These are phyloP conservation scores for Phenganax subtilis DNA, from an alignment of 92 coral and sea anemone species.

Conservation along the genomic window DNA sequence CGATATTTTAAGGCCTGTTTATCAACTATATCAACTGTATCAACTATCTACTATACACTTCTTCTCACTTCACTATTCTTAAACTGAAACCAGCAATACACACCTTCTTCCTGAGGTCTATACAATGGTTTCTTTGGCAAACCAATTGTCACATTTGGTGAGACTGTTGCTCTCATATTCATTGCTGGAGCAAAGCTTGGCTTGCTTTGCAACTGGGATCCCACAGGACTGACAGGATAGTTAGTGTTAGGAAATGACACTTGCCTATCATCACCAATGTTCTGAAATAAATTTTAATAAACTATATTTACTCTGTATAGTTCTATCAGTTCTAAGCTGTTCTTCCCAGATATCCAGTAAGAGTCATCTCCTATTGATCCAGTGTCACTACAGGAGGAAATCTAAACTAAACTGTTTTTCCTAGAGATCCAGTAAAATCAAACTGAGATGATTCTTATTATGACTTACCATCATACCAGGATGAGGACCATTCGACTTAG, in stretches of 20 bases:
- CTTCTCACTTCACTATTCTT: too few relatives aligned
- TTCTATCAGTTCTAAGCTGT: too few relatives aligned
- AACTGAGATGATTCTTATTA: not conserved
- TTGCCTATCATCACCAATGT: slow-evolving; percentile 2
- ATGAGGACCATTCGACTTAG: slow-evolving; percentile 38
- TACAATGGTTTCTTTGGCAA: slow-evolving; percentile 19
- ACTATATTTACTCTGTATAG: too few relatives aligned
- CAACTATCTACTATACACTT: too few relatives aligned
- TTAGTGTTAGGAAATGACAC: slow-evolving; percentile 3
- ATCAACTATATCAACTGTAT: too few relatives aligned
- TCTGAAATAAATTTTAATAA: not conserved
- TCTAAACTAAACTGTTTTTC: too few relatives aligned
- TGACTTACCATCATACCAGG: slow-evolving; percentile 23
- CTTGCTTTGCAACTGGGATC: slow-evolving; percentile 30
- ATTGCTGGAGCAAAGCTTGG: slow-evolving; percentile 3
- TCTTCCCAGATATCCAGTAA: too few relatives aligned
- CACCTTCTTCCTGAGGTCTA: slow-evolving; percentile 28
- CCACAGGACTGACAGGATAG: slow-evolving; percentile 33
- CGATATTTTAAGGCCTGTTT: too few relatives aligned
- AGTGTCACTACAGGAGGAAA: too few relatives aligned
- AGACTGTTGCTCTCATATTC: slow-evolving; percentile 28
- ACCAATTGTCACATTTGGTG: slow-evolving; percentile 41
- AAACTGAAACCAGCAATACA: not conserved
- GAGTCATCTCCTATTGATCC: too few relatives aligned
- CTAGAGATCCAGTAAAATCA: not conserved